Conservation (phyloP, 1,140 invertebrate genomes). For the Saccostrea echinata region DNA sequence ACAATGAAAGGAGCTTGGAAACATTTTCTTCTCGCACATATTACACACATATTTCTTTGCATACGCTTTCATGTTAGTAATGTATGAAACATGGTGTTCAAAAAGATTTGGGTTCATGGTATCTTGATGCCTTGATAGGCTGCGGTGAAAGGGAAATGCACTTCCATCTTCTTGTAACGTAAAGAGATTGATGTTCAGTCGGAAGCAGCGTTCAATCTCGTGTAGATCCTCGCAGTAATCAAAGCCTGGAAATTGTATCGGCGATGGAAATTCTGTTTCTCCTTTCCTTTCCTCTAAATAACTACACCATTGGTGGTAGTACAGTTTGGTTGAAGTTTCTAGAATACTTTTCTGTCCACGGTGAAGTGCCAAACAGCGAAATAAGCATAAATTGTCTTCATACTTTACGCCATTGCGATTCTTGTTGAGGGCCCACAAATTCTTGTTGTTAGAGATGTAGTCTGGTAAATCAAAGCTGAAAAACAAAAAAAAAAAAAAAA, state of each 20-base stretch:
- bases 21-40: neutral
- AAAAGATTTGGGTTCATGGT: conserved; percentile 11
- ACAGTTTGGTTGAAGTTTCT: neutral
- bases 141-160: neutral
- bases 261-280: neutral
- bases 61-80: neutral
- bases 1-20: neutral
- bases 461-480: neutral
- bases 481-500: too few species aligned
- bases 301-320: neutral
- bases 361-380: neutral
- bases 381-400: conserved; percentile 7
- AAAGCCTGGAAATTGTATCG: neutral
- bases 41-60: neutral
- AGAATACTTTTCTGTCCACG: neutral
- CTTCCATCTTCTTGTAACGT: conserved; percentile 4
- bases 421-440: neutral
- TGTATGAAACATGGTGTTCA: conserved; percentile 33
- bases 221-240: neutral
- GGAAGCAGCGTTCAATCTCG: neutral
- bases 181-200: neutral
- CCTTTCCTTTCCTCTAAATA: neutral
- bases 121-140: neutral
- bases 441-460: neutral
- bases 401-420: neutral